Conservation (phyloP, 1,140 invertebrate species). For the Eupristina koningsbergeri region DNA sequence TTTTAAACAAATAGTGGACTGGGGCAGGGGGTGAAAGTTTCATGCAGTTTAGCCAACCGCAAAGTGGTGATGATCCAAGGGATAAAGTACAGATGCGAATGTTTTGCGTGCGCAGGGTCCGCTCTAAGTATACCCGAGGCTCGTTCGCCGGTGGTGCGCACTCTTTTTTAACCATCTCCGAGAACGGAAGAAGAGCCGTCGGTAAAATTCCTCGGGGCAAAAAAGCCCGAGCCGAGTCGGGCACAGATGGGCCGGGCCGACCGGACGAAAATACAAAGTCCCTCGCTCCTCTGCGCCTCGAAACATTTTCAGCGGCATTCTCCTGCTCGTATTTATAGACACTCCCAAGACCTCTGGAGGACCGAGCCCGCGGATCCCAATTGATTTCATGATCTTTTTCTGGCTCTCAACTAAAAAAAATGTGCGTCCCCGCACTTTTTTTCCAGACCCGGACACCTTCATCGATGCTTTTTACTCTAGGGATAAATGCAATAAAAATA, state of each 20-base stretch:
- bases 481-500: no score
- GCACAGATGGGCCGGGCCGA: constrained; percentile 29
- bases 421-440: no score
- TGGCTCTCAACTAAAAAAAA: no score
- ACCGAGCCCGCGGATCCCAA: neutral
- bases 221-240: neutral
- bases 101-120: no score
- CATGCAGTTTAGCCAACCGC: no score
- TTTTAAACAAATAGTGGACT: no score
- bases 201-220: constrained; percentile 31
- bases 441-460: no score
- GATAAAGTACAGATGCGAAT: no score
- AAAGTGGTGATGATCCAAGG: no score
- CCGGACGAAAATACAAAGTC: constrained; percentile 41
- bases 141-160: neutral
- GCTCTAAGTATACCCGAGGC: neutral
- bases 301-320: constrained; percentile 23
- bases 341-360: neutral
- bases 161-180: constrained; percentile 6
- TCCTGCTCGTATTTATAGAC: constrained; percentile 40
- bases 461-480: no score
- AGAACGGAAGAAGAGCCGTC: constrained; percentile 20
- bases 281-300: constrained; percentile 17
- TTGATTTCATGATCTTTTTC: constrained; percentile 30
- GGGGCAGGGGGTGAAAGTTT: no score